These are phyloP conservation scores for Epinephelus malabaricus DNA, from an alignment of 2,797 vertebrate species.

Conservation along the genomic window DNA sequence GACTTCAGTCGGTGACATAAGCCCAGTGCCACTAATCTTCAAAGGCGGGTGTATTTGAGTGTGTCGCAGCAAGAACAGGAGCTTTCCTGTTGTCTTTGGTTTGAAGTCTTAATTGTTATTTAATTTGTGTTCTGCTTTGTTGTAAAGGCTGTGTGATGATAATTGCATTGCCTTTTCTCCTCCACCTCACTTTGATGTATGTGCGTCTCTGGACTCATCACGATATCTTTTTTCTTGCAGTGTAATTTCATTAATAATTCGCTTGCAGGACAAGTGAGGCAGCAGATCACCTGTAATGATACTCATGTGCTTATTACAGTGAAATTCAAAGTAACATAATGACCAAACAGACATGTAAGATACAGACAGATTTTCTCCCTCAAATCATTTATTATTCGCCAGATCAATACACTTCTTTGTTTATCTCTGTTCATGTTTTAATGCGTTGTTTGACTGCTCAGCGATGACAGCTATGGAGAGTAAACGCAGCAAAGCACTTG, in stretches of 20 bases:
- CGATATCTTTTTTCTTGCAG: not conserved
- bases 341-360: too few relatives aligned
- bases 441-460: not conserved
- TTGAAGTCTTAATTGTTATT: slow-evolving; percentile 83
- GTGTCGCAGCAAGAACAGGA: slow-evolving; percentile 55
- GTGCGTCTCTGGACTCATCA: slow-evolving; percentile 54
- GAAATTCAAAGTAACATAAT: too few relatives aligned
- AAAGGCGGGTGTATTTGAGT: slow-evolving; percentile 68
- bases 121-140: slow-evolving; percentile 81
- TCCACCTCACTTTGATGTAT: slow-evolving; percentile 64
- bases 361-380: not conserved
- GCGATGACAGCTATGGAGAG: not conserved
- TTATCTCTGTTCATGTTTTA: not conserved
- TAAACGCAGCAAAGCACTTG: not conserved
- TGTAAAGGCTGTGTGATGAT: slow-evolving; percentile 83
- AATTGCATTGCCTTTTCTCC: slow-evolving; percentile 77
- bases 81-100: slow-evolving; percentile 65
- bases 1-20: slow-evolving; percentile 76
- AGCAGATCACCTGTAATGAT: slow-evolving; percentile 9
- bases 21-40: slow-evolving; percentile 75
- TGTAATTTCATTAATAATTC: slow-evolving; percentile 49
- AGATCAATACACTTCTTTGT: not conserved
- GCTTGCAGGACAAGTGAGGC: slow-evolving; percentile 3
- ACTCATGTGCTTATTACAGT: too few relatives aligned
- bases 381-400: not conserved